Base-by-base conservation (phyloP, 1,140 invertebrate genomes). In the Pemphigus obesinymphae region DNA sequence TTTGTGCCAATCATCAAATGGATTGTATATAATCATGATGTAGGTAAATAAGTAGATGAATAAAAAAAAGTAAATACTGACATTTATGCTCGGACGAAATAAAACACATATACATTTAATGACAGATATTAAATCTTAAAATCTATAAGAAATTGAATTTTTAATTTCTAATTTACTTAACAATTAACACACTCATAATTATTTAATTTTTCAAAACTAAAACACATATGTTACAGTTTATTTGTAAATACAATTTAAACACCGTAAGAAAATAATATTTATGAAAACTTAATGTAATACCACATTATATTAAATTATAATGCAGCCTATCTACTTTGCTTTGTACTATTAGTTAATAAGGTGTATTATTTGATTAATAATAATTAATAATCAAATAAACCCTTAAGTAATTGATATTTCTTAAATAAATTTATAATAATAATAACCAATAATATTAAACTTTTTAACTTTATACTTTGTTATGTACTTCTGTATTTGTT, bases 271-370 rank as follows among this genome's bases (percentile, higher is more conserved):
- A 68, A 23, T 40, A 45, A 63, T 61, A 61, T 31, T 58, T 58
- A 43, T 17, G 15, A 43, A 72, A 72, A 72, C 68, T 72, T 72
- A 72, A 29, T 72, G 40, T 72, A 45, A 29, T 48, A 2, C 45
- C 31, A 50, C n/a, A 11, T 20, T 50, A 50, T 6, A 20, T 50
- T 3, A 20, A 4, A 20, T 26, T 50, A 48, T 73, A 48, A 5
- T 43, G 13, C 45, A 45, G 43, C 40, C 26, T 31, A 73, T 50
- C 31, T 73, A 50, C 68, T 73, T 50, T 50, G 26, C 45, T 73
- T 73, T 73, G 70, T 73, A 73, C 70, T 73, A 72, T 72, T 29
- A n/a, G n/a, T n/a, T 26, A 50, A 73, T 34, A 50, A n/a, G 43
- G 26, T 73, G 50, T 48, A 17, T 29, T 17, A 17, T 70, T 70